Evolutionary conservation across 1,140 invertebrate genomes (phyloP).

Genomic region (Sitodiplosis mosellana): DNA sequence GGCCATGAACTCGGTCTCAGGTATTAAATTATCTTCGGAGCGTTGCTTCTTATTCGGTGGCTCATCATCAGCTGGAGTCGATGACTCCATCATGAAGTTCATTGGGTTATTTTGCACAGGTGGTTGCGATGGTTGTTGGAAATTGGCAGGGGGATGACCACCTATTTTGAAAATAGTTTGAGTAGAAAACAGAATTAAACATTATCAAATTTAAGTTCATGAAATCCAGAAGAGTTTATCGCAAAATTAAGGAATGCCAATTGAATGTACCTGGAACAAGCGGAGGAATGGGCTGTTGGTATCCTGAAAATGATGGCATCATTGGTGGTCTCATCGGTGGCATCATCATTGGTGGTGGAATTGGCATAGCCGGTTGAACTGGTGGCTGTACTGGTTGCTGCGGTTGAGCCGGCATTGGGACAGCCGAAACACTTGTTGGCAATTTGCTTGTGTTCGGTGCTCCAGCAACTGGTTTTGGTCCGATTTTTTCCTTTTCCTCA

Average conservation of each 20-base stretch:
- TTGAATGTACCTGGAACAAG: constrained; percentile 11
- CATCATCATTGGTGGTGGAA: constrained; percentile 43
- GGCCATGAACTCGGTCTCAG: constrained; percentile 44
- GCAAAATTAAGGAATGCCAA: constrained; percentile 11
- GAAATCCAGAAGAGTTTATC: no score
- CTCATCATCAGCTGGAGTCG: constrained; percentile 50
- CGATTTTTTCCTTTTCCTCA: constrained; percentile 85
- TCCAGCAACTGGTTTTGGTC: constrained; percentile 47
- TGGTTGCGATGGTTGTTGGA: constrained; percentile 6
- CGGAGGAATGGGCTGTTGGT: constrained; percentile 9
- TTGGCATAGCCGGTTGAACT: constrained; percentile 24
- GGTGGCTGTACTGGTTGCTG: constrained; percentile 20
- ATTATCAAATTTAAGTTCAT: no score
- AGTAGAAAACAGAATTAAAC: background rate
- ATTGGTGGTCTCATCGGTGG: constrained; percentile 42
- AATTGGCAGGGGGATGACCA: constrained; percentile 2
- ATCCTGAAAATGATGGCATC: constrained; percentile 23
- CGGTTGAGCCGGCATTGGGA: constrained; percentile 22
- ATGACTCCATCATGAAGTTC: constrained; percentile 6
- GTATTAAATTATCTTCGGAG: constrained; percentile 81
- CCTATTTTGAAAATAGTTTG: background rate
- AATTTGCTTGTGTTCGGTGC: constrained; percentile 9
- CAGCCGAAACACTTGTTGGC: constrained; percentile 18
- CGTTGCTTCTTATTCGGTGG: constrained; percentile 73
- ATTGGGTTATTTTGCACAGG: constrained; percentile 17